Base-by-base conservation (phyloP, 2,113 vertebrate species). In the Pipa parva region DNA sequence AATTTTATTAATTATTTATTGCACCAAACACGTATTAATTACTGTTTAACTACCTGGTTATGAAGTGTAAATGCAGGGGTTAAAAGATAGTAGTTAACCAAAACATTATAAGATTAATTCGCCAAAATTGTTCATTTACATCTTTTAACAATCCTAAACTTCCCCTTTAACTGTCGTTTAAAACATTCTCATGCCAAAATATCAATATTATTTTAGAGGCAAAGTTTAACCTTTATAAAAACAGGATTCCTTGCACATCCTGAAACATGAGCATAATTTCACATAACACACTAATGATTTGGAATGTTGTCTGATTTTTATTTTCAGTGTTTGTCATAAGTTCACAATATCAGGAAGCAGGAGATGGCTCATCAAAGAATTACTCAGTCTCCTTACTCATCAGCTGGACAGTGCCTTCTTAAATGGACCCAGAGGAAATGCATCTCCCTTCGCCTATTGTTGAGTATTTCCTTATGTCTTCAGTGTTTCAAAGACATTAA, bases 381-480 rank as follows among this genome's bases (percentile, higher is more conserved):
- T 76, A 74, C 75, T 84, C 64, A 85, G 86, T 82, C 87, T 75
- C 81, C 82, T 89, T 88, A 81, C 91, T 91, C 89, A 90, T 91
- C 90, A 88, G 85, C 87, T 85, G 85, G 88, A 88, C 88, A 91
- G 75, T 87, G 80, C 82, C 88, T 83, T 92, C 89, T 90, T 86
- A 93, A 92, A 92, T 92, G 94, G 91, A 78, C 77, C 4, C 74
- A 76, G 76, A 85, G 92, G 97, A 98, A 97, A 95, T 91, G 93
- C 96, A 97, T 97, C 94, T 97, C 93, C 88, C 95, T 89, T 91
- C 87, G 93, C 91, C 94, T 92, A 99, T 99, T 99, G 97, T 99
- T 96, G 84, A 79, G 82, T 77, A 77, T 88, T 93, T 97, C 95
- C 95, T 93, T 91, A 82, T 95, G 89, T 92, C 91, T 88, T 89